Conservation (phyloP, 2,797 vertebrate genomes). For the Myripristis jacobus region DNA sequence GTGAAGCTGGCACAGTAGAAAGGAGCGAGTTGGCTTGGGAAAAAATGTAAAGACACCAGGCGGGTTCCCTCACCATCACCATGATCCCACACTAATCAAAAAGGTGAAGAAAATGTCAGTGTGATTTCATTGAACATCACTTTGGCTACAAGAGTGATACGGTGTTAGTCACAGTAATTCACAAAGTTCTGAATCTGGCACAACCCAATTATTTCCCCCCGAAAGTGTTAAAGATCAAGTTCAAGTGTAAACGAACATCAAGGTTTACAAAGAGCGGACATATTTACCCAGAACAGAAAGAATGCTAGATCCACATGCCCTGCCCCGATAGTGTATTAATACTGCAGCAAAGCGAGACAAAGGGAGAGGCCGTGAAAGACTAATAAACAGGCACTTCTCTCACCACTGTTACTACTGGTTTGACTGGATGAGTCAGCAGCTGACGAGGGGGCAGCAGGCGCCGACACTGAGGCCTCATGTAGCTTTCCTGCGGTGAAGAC, state of each 20-base stretch:
- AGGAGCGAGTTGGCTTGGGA: constrained; percentile 32
- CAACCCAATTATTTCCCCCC: constrained; percentile 35
- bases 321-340: constrained; percentile 55
- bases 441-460: constrained; percentile 69
- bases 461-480: constrained; percentile 50
- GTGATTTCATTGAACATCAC: constrained; percentile 37
- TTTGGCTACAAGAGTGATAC: constrained; percentile 1
- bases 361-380: constrained; percentile 49
- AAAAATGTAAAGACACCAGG: constrained; percentile 29
- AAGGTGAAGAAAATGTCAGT: constrained; percentile 25
- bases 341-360: constrained; percentile 50
- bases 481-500: constrained; percentile 80
- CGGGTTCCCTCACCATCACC: constrained; percentile 24
- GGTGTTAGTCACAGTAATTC: neutral
- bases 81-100: constrained; percentile 15
- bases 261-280: constrained; percentile 54
- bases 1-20: constrained; percentile 36
- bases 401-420: constrained; percentile 88
- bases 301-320: constrained; percentile 10
- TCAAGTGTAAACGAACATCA: too few species aligned
- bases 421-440: constrained; percentile 78
- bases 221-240: constrained; percentile 33
- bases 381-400: constrained; percentile 82
- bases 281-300: constrained; percentile 39
- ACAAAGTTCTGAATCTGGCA: constrained; percentile 22